Evolutionary conservation across 2,113 vertebrate species (phyloP).

Genomic region (Eublepharis macularius): DNA sequence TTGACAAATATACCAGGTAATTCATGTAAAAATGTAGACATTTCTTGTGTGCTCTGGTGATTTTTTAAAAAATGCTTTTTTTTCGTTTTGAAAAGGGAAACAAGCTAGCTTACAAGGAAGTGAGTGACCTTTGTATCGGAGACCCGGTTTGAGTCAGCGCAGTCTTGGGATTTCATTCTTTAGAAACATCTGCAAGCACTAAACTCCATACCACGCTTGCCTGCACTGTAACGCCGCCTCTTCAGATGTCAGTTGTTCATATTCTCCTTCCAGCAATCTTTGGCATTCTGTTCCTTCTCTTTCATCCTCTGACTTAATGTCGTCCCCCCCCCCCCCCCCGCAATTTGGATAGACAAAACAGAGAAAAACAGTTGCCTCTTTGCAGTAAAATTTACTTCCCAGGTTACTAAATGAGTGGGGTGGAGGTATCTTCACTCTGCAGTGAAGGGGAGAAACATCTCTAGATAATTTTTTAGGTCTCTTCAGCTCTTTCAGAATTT

Average conservation of each 20-base stretch:
- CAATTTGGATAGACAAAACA: slow-evolving; percentile 36
- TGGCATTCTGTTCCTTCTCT: not conserved
- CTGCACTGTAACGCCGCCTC: slow-evolving; percentile 35
- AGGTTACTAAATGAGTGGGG: slow-evolving; percentile 45
- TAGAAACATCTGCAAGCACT: slow-evolving; percentile 53
- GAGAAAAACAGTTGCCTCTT: not conserved
- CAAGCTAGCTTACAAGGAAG: slow-evolving; percentile 6
- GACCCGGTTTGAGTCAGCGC: slow-evolving; percentile 32
- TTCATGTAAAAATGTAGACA: not conserved
- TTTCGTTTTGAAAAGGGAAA: slow-evolving; percentile 33
- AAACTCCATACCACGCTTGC: slow-evolving; percentile 36
- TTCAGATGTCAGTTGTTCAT: slow-evolving; percentile 39
- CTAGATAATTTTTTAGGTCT: slow-evolving; percentile 51
- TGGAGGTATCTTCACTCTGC: slow-evolving; percentile 61
- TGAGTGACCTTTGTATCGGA: slow-evolving; percentile 57
- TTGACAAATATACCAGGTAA: not conserved
- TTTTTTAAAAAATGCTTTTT: not conserved
- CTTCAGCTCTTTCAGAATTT: slow-evolving; percentile 27
- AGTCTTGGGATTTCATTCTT: slow-evolving; percentile 47
- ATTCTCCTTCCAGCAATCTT: slow-evolving; percentile 1
- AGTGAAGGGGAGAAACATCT: slow-evolving; percentile 45
- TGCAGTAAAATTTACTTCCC: slow-evolving; percentile 32
- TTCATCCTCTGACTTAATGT: slow-evolving; percentile 17
- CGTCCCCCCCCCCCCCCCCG: too few relatives aligned
- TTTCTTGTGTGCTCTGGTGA: not conserved